Evolutionary conservation across 2,888 invertebrate species (phyloP).

Genomic region (Agrotis clavis): DNA sequence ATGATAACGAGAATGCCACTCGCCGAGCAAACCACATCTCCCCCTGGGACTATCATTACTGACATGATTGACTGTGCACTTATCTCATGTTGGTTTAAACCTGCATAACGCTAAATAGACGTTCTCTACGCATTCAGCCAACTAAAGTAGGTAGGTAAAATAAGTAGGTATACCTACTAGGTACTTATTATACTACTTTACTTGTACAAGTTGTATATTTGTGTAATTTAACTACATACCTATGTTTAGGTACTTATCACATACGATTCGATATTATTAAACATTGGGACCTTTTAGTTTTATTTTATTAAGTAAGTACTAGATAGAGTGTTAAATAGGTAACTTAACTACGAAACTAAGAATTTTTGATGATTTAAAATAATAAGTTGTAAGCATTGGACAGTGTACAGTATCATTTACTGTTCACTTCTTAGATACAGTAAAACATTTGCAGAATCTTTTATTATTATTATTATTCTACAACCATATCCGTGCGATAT

Average conservation of each 20-base stretch:
- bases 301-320: no score
- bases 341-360: background rate
- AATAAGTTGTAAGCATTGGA: background rate
- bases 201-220: no score
- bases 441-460: background rate
- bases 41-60: conserved; percentile 86
- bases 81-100: conserved; percentile 81
- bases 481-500: no score
- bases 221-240: background rate
- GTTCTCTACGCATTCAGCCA: conserved; percentile 29
- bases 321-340: no score
- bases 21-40: conserved; percentile 84
- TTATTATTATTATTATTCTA: background rate
- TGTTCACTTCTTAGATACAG: background rate
- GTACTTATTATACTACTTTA: no score
- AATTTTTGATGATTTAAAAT: background rate
- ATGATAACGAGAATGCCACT: conserved; percentile 89
- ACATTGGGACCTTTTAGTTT: no score
- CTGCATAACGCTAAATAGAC: conserved; percentile 44
- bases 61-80: conserved; percentile 87
- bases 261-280: background rate
- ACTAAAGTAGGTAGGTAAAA: background rate
- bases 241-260: background rate
- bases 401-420: no score
- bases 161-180: no score